Evolutionary conservation across 2,113 vertebrate genomes (phyloP).

Genomic region (Lontra canadensis): DNA sequence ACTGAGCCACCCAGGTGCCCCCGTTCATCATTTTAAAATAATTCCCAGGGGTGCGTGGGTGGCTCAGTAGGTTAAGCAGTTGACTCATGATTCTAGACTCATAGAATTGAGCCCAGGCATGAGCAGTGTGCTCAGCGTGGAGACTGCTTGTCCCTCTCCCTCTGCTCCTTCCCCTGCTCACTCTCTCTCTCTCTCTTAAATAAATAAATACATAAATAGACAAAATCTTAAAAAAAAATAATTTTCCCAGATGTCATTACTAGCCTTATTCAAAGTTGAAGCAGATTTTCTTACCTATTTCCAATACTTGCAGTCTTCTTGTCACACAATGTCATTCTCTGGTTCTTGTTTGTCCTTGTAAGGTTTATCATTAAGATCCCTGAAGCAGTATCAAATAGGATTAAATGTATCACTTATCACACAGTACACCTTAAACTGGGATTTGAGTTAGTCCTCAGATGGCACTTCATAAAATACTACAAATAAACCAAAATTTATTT

Average conservation of each 20-base stretch:
- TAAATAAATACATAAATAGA: background rate
- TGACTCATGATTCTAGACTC: background rate
- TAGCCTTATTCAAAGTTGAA: background rate
- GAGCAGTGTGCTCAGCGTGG: background rate
- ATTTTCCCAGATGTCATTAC: background rate
- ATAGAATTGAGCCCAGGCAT: background rate
- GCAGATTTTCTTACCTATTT: background rate
- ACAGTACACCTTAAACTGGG: background rate
- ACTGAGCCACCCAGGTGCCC: too few species aligned
- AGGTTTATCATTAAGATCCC: background rate
- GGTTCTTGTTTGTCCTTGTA: background rate
- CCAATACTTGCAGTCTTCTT: background rate
- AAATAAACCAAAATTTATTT: background rate
- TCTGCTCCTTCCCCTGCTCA: background rate
- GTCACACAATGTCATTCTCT: background rate
- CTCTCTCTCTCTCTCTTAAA: background rate
- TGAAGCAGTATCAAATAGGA: background rate
- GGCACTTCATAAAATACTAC: slow-evolving; percentile 8
- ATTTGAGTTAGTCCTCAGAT: background rate
- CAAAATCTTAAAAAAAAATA: background rate
- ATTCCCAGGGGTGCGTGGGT: background rate
- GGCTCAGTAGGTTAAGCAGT: background rate
- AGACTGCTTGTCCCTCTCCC: background rate
- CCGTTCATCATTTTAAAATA: background rate
- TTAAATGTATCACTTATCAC: background rate